Percentiles rank a stretch among this genome's conserved stretches.
Evolutionary conservation across 1,140 invertebrate genomes (phyloP).

Genomic region (Aphaenogaster floridana): DNA sequence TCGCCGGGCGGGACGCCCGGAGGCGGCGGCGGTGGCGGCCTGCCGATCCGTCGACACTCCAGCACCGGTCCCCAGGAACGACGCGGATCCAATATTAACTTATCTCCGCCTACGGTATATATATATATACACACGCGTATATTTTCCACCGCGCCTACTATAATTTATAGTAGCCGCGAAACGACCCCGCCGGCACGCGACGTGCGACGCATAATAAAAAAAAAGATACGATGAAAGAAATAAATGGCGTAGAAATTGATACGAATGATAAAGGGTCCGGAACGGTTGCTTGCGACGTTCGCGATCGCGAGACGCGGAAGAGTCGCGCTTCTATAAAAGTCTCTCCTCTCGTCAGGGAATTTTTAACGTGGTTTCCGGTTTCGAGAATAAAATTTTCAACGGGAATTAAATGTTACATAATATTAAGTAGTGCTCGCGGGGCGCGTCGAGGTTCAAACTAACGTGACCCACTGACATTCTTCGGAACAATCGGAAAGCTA

Average conservation of each 20-base stretch:
- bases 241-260: not conserved
- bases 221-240: not conserved
- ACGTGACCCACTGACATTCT: constrained; percentile 44
- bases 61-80: constrained; percentile 96
- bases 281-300: not conserved
- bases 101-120: constrained; percentile 94
- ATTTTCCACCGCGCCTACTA: not conserved
- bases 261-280: not conserved
- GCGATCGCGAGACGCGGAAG: not conserved
- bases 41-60: constrained; percentile 95
- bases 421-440: not conserved
- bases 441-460: constrained; percentile 6
- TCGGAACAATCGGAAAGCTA: constrained; percentile 43
- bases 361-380: not conserved
- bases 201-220: not conserved
- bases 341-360: not conserved
- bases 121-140: not conserved
- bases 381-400: not conserved
- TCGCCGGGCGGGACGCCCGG: constrained; percentile 94
- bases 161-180: not conserved
- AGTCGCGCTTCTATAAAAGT: not conserved
- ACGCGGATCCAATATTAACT: constrained; percentile 93
- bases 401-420: not conserved
- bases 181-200: not conserved
- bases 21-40: constrained; percentile 91